These are phyloP conservation scores for Cepaea hortensis DNA, from an alignment of 2,888 invertebrate genomes.

Conservation along the genomic window DNA sequence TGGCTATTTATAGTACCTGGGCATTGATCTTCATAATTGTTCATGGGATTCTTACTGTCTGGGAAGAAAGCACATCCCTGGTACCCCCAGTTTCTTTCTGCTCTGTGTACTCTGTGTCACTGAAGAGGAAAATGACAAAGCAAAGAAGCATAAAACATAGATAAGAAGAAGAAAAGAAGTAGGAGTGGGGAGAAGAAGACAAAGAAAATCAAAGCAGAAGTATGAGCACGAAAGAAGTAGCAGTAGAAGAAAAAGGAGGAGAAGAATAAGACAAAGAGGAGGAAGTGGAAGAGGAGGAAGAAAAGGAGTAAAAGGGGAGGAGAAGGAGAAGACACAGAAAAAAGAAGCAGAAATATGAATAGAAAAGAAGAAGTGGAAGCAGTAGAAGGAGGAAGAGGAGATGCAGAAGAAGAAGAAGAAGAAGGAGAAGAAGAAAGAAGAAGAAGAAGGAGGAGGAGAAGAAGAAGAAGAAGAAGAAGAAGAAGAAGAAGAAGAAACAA, in stretches of 20 bases:
- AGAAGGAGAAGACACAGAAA: neutral
- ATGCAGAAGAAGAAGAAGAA: neutral
- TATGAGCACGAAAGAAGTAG: neutral
- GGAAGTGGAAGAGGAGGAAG: neutral
- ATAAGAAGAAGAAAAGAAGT: neutral
- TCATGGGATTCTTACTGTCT: too few species aligned
- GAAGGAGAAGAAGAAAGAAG: neutral
- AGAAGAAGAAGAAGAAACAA: neutral
- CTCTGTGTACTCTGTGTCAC: neutral
- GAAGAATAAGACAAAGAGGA: neutral
- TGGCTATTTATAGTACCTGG: too few species aligned
- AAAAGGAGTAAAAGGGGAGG: neutral
- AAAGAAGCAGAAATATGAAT: neutral
- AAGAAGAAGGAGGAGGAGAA: slow-evolving; percentile 24
- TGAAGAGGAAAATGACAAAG: neutral
- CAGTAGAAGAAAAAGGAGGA: neutral
- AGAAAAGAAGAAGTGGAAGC: neutral
- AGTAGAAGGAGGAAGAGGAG: neutral
- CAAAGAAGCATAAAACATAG: neutral
- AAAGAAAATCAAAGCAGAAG: neutral
- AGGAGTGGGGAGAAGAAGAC: neutral
- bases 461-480: slow-evolving; percentile 6
- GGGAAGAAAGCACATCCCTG: neutral
- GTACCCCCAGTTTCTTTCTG: neutral
- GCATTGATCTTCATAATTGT: too few species aligned